These are phyloP conservation scores for Hirtodrosophila confusa DNA, from an alignment of 2,888 invertebrate species.

Conservation along the genomic window DNA sequence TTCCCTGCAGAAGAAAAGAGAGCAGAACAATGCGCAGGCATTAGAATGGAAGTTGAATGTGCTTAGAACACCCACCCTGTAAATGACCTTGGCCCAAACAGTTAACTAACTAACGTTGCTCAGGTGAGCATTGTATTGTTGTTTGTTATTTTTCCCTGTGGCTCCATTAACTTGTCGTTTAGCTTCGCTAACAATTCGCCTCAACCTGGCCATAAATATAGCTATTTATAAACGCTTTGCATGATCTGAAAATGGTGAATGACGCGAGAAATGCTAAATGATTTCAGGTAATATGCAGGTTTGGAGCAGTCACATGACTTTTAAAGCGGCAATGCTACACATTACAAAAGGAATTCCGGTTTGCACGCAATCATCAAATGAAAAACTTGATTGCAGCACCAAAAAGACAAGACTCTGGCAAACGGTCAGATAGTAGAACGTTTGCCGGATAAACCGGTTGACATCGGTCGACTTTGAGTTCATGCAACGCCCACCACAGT, in stretches of 20 bases:
- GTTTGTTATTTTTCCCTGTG: constrained; percentile 24
- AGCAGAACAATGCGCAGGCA: constrained; percentile 1
- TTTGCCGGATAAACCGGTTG: constrained; percentile 61
- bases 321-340: neutral
- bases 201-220: constrained; percentile 35
- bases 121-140: constrained; percentile 4
- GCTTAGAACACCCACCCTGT: constrained; percentile 6
- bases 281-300: constrained; percentile 2
- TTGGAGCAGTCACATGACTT: constrained; percentile 29
- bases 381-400: constrained; percentile 55
- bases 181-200: constrained; percentile 10
- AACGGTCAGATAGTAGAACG: constrained; percentile 44
- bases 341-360: constrained; percentile 59
- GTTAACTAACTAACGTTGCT: constrained; percentile 19
- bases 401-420: constrained; percentile 48
- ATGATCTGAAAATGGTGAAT: constrained; percentile 50
- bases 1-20: constrained; percentile 86
- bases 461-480: constrained; percentile 34
- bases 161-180: constrained; percentile 20
- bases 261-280: constrained; percentile 27
- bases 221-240: constrained; percentile 49
- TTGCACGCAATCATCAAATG: constrained; percentile 34
- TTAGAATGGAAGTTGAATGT: constrained; percentile 4
- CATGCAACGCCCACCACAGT: constrained; percentile 43
- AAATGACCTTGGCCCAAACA: constrained; percentile 38